Percentiles rank a stretch among this genome's conserved stretches.
Evolutionary conservation across 2,797 vertebrate genomes (phyloP).

Genomic region (Coccyzus lansbergi): DNA sequence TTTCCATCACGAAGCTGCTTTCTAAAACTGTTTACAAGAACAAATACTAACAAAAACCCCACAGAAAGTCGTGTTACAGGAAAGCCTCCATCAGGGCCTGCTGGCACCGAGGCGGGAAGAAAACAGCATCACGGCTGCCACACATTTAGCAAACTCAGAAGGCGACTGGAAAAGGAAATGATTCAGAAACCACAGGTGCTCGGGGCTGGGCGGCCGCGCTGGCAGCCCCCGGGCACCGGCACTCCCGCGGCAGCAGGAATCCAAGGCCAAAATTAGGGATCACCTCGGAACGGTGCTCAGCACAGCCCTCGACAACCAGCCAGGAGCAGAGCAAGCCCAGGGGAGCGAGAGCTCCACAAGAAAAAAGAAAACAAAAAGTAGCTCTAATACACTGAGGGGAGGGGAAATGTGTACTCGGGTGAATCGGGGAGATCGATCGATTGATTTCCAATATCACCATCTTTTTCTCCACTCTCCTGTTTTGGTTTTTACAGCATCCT

Average conservation of each 20-base stretch:
- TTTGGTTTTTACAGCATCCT: neutral
- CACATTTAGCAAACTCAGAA: slow-evolving; percentile 30
- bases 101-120: slow-evolving; percentile 4
- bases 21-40: neutral
- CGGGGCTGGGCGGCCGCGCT: neutral
- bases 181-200: slow-evolving; percentile 69
- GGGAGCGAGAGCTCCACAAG: neutral
- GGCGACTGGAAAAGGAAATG: slow-evolving; percentile 61
- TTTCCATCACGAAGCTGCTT: neutral
- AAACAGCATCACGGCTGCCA: neutral
- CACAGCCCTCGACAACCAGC: neutral
- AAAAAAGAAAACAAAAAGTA: slow-evolving; percentile 21
- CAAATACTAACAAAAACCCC: neutral
- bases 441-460: neutral
- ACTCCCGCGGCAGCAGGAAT: neutral
- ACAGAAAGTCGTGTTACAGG: neutral
- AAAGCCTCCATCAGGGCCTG: neutral
- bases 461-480: neutral
- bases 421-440: neutral
- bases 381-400: neutral
- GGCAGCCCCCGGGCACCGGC: neutral
- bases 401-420: neutral
- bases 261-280: neutral
- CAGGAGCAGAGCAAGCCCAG: neutral
- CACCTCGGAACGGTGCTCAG: neutral